Percentiles rank a stretch among this genome's conserved stretches.
Conservation (phyloP, 1,140 invertebrate genomes). For the Hydropsyche tenuis region DNA sequence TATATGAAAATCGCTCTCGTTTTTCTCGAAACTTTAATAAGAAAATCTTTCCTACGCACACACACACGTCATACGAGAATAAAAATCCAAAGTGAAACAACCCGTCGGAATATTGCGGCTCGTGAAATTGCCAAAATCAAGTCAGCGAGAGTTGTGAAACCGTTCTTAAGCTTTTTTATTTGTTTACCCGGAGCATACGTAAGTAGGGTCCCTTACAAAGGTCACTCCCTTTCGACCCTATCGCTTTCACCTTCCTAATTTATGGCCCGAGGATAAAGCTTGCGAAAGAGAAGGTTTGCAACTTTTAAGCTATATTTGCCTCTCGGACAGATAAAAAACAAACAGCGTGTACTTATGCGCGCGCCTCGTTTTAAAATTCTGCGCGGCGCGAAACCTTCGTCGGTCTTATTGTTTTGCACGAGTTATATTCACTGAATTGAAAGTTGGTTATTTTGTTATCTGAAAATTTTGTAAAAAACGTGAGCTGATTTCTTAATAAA, state of each 20-base stretch:
- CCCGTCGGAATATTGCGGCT: no score
- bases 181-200: conserved; percentile 22
- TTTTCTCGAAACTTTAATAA: no score
- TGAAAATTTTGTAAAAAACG: no score
- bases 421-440: no score
- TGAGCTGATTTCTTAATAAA: no score
- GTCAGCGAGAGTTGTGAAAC: conserved; percentile 8
- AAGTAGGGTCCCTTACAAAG: conserved; percentile 18
- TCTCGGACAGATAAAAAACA: conserved; percentile 7
- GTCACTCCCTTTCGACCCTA: conserved; percentile 13
- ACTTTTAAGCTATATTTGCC: conserved; percentile 22
- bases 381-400: no score
- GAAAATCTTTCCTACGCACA: no score
- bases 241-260: conserved; percentile 26
- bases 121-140: background rate
- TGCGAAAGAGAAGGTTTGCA: conserved; percentile 2
- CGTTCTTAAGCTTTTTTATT: conserved; percentile 23
- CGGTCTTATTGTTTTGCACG: no score
- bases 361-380: background rate
- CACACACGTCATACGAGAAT: no score
- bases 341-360: background rate
- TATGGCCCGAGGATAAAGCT: conserved; percentile 20
- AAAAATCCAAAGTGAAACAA: no score
- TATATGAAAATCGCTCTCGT: no score
- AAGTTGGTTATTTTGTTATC: no score